A percentile compares a stretch with the other conserved stretches of the same genome.
phyloP scores from a whole-genome alignment of 2,797 vertebrate species.

The Monodelphis domestica region DNA sequence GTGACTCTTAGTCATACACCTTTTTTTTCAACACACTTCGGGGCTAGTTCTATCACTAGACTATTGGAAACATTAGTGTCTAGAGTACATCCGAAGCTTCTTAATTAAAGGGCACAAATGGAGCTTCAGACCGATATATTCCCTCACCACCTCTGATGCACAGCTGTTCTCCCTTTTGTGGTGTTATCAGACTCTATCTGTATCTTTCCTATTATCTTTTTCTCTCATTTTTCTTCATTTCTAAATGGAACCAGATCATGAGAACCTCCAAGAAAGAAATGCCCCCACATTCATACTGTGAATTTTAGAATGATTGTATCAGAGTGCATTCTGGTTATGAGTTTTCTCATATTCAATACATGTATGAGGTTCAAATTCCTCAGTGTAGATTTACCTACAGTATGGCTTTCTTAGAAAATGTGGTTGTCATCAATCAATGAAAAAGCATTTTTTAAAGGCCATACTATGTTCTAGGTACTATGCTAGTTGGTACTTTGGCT shows the following conservation, averaged over 20 bases:
- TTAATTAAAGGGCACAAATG: background rate
- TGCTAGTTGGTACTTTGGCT: background rate
- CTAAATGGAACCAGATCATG: background rate
- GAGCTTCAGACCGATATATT: background rate
- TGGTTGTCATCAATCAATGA: background rate
- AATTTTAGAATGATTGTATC: background rate
- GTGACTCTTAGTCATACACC: background rate
- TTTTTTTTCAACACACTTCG: background rate
- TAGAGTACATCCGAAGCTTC: background rate
- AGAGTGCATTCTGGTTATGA: background rate
- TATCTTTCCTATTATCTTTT: background rate
- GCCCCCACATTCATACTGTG: background rate
- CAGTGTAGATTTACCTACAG: background rate
- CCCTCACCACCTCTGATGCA: background rate
- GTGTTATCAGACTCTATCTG: background rate
- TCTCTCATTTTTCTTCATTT: background rate
- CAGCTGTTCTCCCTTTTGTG: background rate
- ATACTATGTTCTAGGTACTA: background rate
- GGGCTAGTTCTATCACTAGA: background rate
- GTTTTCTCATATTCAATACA: background rate
- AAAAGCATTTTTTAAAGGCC: background rate
- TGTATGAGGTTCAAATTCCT: conserved; percentile 41
- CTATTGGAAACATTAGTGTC: background rate
- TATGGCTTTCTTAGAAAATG: background rate
- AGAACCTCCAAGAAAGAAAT: background rate